phyloP scores from a whole-genome alignment of 2,888 invertebrate species.

The Electrophaes corylata region DNA sequence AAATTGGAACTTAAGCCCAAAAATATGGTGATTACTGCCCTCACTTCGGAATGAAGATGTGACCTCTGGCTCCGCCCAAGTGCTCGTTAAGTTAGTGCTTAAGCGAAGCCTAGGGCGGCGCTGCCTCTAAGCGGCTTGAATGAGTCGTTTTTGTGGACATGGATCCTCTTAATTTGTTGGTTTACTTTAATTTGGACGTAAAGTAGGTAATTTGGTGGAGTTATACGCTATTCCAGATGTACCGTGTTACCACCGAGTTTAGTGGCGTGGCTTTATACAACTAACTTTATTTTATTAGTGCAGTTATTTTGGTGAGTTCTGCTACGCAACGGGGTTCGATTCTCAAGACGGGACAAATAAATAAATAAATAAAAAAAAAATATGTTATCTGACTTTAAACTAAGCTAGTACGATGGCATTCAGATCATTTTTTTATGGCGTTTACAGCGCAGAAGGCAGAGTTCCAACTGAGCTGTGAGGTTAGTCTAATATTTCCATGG shows the following conservation, averaged over 20 bases:
- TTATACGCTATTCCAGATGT: neutral
- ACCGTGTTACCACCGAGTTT: neutral
- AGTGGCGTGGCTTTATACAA: neutral
- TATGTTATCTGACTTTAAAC: too few relatives aligned
- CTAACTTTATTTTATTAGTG: neutral
- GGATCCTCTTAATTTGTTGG: constrained; percentile 12
- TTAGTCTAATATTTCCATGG: too few relatives aligned
- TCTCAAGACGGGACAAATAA: neutral
- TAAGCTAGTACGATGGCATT: too few relatives aligned
- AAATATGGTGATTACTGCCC: constrained; percentile 21
- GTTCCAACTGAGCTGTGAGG: too few relatives aligned
- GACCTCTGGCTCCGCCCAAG: constrained; percentile 6
- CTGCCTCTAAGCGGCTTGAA: constrained; percentile 17
- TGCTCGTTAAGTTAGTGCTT: constrained; percentile 25
- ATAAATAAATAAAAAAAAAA: too few relatives aligned
- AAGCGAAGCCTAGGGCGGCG: constrained; percentile 14
- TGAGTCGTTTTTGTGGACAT: constrained; percentile 15
- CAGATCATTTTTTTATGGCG: too few relatives aligned
- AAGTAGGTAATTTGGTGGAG: constrained; percentile 3
- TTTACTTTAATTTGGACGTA: constrained; percentile 11
- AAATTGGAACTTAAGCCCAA: constrained; percentile 1
- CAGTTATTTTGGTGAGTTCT: neutral
- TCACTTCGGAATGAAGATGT: constrained; percentile 18
- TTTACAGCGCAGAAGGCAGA: too few relatives aligned
- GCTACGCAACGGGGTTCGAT: neutral